Evolutionary conservation across 2,113 vertebrate genomes (phyloP).

Genomic region (Myodes glareolus): DNA sequence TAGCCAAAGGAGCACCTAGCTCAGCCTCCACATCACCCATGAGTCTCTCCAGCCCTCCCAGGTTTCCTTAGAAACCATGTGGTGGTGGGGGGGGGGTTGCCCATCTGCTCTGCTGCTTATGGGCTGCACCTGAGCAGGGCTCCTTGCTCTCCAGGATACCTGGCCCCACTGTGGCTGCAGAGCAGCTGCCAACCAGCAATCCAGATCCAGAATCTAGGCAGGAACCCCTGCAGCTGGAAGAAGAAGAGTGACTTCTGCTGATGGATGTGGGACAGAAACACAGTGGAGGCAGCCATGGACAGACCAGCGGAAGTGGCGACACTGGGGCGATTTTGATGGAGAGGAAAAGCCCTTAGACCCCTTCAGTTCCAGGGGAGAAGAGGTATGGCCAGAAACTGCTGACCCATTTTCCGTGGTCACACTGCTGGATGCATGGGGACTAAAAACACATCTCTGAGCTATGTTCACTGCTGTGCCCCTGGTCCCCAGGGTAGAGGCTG

Average conservation of each 20-base stretch:
- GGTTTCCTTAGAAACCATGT: background rate
- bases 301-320: background rate
- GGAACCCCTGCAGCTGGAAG: background rate
- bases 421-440: background rate
- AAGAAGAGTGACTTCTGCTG: background rate
- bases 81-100: background rate
- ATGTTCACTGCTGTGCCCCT: background rate
- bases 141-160: background rate
- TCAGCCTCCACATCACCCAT: background rate
- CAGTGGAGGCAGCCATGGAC: background rate
- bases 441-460: background rate
- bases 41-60: background rate
- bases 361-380: background rate
- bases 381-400: background rate
- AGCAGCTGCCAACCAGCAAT: slow-evolving; percentile 1
- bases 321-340: background rate
- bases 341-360: background rate
- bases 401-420: background rate
- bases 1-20: background rate
- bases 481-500: background rate
- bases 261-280: background rate
- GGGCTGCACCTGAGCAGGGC: background rate
- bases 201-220: background rate
- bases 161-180: background rate
- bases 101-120: background rate